phyloP scores from a whole-genome alignment of 2,797 vertebrate species.

The Megaceryle alcyon region DNA sequence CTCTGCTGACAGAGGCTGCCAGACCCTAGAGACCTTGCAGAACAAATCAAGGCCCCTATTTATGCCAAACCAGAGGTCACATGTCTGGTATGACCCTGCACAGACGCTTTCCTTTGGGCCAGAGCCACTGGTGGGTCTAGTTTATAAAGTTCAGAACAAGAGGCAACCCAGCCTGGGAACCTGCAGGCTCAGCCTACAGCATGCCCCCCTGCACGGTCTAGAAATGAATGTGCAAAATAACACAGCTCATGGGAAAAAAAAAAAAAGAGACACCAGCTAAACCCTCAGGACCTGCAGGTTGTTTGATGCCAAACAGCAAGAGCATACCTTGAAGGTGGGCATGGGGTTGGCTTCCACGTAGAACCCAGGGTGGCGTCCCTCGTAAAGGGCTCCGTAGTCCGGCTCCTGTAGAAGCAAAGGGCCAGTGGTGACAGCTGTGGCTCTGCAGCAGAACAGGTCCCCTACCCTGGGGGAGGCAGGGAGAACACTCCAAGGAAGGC shows the following conservation, averaged over 20 bases:
- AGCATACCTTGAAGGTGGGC: slow-evolving; percentile 93
- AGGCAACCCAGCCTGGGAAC: background rate
- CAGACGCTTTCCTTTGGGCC: background rate
- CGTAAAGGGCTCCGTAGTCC: slow-evolving; percentile 94
- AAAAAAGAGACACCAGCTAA: background rate
- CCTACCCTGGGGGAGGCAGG: accelerated
- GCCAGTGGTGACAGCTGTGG: background rate
- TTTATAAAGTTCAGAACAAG: background rate
- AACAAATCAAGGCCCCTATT: background rate
- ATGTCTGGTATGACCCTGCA: background rate
- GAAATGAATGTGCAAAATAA: background rate
- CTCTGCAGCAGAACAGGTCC: background rate
- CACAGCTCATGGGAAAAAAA: background rate
- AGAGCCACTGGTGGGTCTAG: background rate
- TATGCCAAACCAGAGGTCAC: background rate
- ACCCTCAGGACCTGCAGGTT: background rate
- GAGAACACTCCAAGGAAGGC: background rate
- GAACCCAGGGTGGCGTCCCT: slow-evolving; percentile 95
- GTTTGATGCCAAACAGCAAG: background rate
- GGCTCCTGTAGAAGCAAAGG: slow-evolving; percentile 85
- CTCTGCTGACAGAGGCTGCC: background rate
- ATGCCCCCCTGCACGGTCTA: background rate
- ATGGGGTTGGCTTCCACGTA: slow-evolving; percentile 99
- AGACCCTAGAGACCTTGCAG: background rate
- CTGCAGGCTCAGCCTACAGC: background rate